phyloP scores from a whole-genome alignment of 1,140 invertebrate species.

The Tetramorium simillimum region DNA sequence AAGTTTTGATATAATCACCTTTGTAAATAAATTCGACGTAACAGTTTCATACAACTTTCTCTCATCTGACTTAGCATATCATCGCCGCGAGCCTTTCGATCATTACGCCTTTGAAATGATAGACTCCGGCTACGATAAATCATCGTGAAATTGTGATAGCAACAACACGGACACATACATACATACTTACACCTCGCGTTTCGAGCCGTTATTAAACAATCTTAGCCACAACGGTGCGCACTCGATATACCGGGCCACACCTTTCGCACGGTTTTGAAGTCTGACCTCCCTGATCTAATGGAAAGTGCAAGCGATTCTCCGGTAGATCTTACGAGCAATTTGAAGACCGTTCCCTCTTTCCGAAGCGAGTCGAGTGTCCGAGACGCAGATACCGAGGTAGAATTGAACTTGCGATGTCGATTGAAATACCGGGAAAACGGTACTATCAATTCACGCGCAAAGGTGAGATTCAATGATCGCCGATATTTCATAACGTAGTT shows the following conservation, averaged over 20 bases:
- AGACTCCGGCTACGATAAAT: slow-evolving; percentile 28
- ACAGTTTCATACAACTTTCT: slow-evolving; percentile 10
- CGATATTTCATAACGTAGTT: slow-evolving; percentile 27
- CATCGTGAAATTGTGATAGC: slow-evolving; percentile 36
- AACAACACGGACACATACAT: background rate
- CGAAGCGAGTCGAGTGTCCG: background rate
- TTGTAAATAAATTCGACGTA: background rate
- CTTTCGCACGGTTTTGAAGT: slow-evolving; percentile 64
- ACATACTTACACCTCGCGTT: background rate
- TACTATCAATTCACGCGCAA: slow-evolving; percentile 23
- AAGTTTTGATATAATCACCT: background rate
- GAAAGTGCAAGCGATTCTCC: slow-evolving; percentile 38
- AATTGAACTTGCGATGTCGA: slow-evolving; percentile 19
- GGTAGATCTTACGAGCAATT: slow-evolving; percentile 51
- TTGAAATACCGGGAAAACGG: slow-evolving; percentile 25
- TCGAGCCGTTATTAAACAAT: slow-evolving; percentile 50
- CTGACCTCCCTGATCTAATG: slow-evolving; percentile 58
- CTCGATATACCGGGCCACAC: slow-evolving; percentile 59
- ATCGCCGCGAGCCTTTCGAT: background rate
- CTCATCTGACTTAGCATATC: background rate
- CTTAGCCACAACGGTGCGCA: slow-evolving; percentile 28
- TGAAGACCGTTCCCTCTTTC: slow-evolving; percentile 19
- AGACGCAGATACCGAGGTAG: slow-evolving; percentile 20
- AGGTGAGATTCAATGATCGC: slow-evolving; percentile 44
- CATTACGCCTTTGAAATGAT: slow-evolving; percentile 27